Evolutionary conservation across 1,140 invertebrate species (phyloP), one percentile per base, ranked within the genome.

Genomic region (Ladona fulva): DNA sequence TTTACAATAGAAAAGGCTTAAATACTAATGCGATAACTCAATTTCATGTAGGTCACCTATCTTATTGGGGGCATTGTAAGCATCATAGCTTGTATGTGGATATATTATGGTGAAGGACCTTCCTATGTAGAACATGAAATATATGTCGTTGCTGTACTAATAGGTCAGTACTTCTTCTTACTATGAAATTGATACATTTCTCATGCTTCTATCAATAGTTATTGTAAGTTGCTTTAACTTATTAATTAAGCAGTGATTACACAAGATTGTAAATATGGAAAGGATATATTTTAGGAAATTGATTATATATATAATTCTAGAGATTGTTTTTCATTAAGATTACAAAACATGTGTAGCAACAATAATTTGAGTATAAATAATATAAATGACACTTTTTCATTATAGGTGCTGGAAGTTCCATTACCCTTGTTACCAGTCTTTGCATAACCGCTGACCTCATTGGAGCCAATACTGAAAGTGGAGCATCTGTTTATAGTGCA

Each of bases 401-500:
- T 82, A 83, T 86, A 89, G 92, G 97, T 76, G 89, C 92, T 74
- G 94, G 94, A 74, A 93, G 94, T 84, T 93, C 95, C 0, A 92
- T 94, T 25, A 93, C 97, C 59, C 90, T 97, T 83, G 92, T 98
- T 25, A 93, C 94, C 44, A 95, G 95, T 82, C 86, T 98, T n/a
- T 94, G 94, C 80, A 90, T 97, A 74, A 97, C 95, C 0, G 93
- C 95, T 6, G 94, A 97, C 86, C 86, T 98, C 76, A 97, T 98
- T 81, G 95, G 94, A 73, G 88, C 90, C 5, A 94, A 96, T 86
- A 94, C 92, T 0, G 91, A 94, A 84, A 94, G 92, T 81, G 94
- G 95, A 76, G 96, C 95, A 11, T 92, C 95, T 80, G 94, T 98
- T 59, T 98, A 97, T 85, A 96, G 96, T 29, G 90, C 93, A 42